Conservation (phyloP, 2,113 vertebrate genomes). For the Tiliqua scincoides region DNA sequence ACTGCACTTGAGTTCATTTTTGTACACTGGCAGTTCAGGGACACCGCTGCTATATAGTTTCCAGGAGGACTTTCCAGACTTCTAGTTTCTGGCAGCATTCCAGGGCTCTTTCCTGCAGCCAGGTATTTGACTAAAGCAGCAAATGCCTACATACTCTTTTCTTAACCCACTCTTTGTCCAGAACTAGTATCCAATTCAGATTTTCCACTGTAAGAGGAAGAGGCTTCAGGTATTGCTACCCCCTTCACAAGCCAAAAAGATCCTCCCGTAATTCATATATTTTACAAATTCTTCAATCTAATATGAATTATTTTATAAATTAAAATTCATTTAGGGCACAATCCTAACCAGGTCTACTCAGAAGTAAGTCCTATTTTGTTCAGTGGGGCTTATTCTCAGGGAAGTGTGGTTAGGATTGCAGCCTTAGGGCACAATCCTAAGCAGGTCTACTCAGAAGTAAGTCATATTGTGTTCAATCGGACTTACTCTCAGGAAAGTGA, state of each 20-base stretch:
- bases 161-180: background rate
- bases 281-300: background rate
- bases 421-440: too few species aligned
- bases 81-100: background rate
- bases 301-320: background rate
- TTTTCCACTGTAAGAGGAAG: background rate
- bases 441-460: too few species aligned
- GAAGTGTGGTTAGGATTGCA: too few species aligned
- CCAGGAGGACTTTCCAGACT: background rate
- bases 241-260: background rate
- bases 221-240: background rate
- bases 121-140: background rate
- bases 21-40: background rate
- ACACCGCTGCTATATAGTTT: background rate
- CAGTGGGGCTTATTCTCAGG: too few species aligned
- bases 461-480: too few species aligned
- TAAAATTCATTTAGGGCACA: background rate
- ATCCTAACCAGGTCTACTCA: too few species aligned
- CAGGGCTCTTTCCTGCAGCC: background rate
- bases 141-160: background rate
- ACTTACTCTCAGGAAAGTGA: too few species aligned
- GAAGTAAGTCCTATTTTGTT: too few species aligned
- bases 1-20: background rate
- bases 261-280: background rate
- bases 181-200: background rate